These are phyloP conservation scores for Caligus rogercresseyi DNA, from an alignment of 1,140 invertebrate genomes.

Conservation along the genomic window DNA sequence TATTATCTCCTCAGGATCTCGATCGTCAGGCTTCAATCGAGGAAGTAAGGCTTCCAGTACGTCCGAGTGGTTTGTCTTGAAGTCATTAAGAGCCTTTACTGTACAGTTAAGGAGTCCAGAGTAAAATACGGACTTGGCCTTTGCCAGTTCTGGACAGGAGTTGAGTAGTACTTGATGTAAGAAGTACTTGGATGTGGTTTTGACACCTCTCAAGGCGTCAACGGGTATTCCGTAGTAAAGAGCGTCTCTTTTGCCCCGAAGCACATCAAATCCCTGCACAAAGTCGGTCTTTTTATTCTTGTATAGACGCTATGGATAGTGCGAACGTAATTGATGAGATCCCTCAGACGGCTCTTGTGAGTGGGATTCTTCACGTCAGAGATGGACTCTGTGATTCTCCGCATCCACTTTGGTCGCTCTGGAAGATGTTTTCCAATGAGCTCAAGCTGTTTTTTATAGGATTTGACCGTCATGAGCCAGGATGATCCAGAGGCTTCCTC, in stretches of 20 bases:
- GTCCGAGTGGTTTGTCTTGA: neutral
- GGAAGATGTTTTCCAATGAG: neutral
- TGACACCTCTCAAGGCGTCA: neutral
- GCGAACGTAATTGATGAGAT: neutral
- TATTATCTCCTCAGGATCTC: neutral
- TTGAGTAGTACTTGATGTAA: neutral
- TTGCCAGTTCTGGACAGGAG: neutral
- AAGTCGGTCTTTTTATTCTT: neutral
- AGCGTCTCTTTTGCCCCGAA: neutral
- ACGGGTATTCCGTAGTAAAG: neutral
- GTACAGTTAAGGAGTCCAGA: neutral
- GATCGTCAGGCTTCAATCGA: neutral
- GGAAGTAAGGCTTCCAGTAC: neutral
- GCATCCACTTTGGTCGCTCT: neutral
- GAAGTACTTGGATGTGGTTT: neutral
- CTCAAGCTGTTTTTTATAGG: neutral
- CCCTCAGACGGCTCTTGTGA: neutral
- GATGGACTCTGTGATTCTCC: neutral
- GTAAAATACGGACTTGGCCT: neutral
- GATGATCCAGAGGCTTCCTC: neutral
- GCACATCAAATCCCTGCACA: neutral
- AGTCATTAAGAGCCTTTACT: neutral
- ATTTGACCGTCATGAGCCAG: neutral
- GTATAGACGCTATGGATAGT: neutral
- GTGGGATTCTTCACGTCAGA: neutral